These are phyloP conservation scores for Lepidurus packardi DNA, from an alignment of 1,140 invertebrate genomes.

Conservation along the genomic window DNA sequence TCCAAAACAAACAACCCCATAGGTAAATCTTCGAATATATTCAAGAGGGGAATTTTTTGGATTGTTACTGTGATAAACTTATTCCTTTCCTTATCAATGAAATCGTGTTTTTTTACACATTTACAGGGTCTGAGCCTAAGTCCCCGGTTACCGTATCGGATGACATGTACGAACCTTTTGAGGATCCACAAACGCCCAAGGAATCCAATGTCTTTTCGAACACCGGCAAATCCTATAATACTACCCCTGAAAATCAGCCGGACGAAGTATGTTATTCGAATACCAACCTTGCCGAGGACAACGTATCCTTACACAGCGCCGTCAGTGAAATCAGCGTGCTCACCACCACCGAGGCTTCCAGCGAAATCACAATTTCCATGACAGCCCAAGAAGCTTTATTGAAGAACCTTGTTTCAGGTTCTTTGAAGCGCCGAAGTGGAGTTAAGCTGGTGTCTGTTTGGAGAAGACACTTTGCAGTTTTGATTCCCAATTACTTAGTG, in stretches of 20 bases:
- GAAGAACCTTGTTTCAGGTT: neutral
- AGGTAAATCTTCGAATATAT: neutral
- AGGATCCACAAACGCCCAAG: neutral
- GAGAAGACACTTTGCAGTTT: slow-evolving; percentile 29
- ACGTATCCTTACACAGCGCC: neutral
- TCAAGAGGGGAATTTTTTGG: neutral
- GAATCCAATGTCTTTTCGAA: neutral
- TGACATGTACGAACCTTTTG: slow-evolving; percentile 10
- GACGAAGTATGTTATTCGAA: neutral
- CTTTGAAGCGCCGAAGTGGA: slow-evolving; percentile 29
- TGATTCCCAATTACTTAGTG: slow-evolving; percentile 25
- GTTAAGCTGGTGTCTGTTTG: slow-evolving; percentile 30
- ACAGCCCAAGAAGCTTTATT: neutral
- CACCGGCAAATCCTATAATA: neutral
- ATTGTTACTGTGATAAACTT: neutral
- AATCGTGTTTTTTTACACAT: neutral
- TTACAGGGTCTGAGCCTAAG: neutral
- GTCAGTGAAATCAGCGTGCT: slow-evolving; percentile 14
- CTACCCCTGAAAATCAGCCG: neutral
- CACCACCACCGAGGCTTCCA: neutral
- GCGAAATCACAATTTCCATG: neutral
- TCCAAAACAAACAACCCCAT: neutral
- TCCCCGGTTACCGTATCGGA: neutral
- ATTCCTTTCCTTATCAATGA: neutral
- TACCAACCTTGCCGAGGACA: neutral